phyloP scores from a whole-genome alignment of 2,797 vertebrate species.

The Urosaurus nigricauda region DNA sequence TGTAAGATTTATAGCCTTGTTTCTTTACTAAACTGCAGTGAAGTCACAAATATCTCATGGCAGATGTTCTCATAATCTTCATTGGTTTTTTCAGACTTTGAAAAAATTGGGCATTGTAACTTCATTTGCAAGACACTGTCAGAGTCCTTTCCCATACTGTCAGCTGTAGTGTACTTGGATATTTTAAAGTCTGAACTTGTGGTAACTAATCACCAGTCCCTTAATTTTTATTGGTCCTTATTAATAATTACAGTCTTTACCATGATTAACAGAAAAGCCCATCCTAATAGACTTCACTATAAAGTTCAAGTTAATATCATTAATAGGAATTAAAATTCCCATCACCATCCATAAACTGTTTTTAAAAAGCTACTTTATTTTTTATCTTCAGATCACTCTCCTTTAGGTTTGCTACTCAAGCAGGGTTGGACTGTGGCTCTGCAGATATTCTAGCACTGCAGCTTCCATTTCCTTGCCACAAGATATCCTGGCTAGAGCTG shows the following conservation, averaged over 20 bases:
- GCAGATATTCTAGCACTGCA: background rate
- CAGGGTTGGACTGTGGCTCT: too few relatives aligned
- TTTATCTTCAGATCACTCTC: background rate
- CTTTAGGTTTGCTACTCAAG: too few relatives aligned
- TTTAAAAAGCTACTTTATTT: background rate
- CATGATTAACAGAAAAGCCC: background rate
- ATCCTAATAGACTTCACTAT: background rate
- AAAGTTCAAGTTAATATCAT: background rate
- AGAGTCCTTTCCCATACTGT: background rate
- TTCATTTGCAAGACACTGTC: background rate
- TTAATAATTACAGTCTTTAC: background rate
- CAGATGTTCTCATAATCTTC: background rate
- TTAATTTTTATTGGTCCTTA: background rate
- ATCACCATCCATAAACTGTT: background rate
- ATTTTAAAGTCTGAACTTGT: background rate
- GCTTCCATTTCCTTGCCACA: background rate
- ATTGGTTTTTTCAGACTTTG: background rate
- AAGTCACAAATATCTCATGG: background rate
- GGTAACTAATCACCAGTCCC: background rate
- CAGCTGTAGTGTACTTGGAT: background rate
- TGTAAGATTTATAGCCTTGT: slow-evolving; percentile 13
- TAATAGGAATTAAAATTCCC: background rate
- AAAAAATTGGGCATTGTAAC: background rate
- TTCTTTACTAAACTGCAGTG: slow-evolving; percentile 8
- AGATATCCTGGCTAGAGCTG: background rate